These are phyloP conservation scores for Acanthurus tractus DNA, from an alignment of 2,797 vertebrate species.

Conservation along the genomic window DNA sequence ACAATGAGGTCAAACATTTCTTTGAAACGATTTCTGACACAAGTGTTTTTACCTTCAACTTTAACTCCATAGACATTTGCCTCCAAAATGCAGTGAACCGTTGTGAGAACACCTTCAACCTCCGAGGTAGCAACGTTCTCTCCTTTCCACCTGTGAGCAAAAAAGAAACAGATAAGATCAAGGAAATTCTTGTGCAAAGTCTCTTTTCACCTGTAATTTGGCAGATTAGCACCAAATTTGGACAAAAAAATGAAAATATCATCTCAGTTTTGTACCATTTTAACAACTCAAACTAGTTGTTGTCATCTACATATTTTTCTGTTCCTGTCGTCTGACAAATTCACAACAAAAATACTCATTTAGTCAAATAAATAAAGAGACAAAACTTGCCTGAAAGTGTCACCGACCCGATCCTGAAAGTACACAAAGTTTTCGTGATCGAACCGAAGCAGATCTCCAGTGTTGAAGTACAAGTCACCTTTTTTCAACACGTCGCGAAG, in stretches of 20 bases:
- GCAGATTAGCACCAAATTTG: too few species aligned
- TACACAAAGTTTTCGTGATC: constrained; percentile 91
- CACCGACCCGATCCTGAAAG: constrained; percentile 93
- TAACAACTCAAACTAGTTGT: background rate
- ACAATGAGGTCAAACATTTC: too few species aligned
- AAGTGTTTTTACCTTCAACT: constrained; percentile 86
- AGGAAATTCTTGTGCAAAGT: background rate
- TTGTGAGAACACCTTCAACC: constrained; percentile 87
- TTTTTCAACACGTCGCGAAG: constrained; percentile 89
- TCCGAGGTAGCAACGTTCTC: constrained; percentile 95
- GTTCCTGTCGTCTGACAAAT: background rate
- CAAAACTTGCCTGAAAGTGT: constrained; percentile 89
- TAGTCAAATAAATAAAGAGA: background rate
- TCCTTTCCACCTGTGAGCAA: constrained; percentile 91
- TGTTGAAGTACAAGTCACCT: constrained; percentile 94
- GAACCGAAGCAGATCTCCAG: constrained; percentile 89
- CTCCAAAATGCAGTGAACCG: constrained; percentile 86
- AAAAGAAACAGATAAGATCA: background rate
- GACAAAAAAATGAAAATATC: too few species aligned
- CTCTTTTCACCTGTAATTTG: too few species aligned
- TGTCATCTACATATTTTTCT: background rate
- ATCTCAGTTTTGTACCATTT: background rate
- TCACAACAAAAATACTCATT: background rate
- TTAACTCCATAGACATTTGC: constrained; percentile 92
- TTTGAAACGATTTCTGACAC: too few species aligned